Evolutionary conservation across 2,888 invertebrate species (phyloP), one percentile per base, ranked within the genome.

Genomic region (Xanthia togata): DNA sequence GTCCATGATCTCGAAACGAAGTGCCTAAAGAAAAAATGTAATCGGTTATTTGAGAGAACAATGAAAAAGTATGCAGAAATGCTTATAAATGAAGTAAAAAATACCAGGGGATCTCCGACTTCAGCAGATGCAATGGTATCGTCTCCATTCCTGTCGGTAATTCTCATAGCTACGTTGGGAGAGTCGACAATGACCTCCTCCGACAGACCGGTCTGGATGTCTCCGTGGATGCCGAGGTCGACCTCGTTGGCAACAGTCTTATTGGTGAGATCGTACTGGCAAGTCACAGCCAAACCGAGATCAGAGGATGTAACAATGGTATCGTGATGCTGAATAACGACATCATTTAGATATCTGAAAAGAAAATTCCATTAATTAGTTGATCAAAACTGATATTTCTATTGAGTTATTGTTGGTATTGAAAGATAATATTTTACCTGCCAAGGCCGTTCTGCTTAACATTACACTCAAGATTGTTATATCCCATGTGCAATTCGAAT

Each of bases 261-360:
- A 95, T 99, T 99, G 88, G 98, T 98, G 89, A 99, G 97, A 93
- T 99, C 99, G 95, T 99, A 99, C 93, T 99, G 99, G 94, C 99
- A 99, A 86, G 99, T 98, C 79, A 99, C 98, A 67, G 99, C 98
- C 74, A 99, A 97, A 59, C 99, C 99, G 90, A 99, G 97, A 97
- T 99, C 99, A 70, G 99, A 98, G 83, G 98, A 98, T 85, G 99
- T 99, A 84, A 99, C 99, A 90, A 99, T 99, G 91, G 98, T 98
- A 93, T 99, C 99, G 96, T 99, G 99, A 96, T 99, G 99, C 93
- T 99, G 99, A 90, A 99, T 99, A 76, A 99, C 98, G 82, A 99
- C 98, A 95, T 99, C 99, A 94, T 99, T 99, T 91, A 98, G 97
- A 93, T 98, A 98, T 91, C 97, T 97, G 91, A 26, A 93, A 92